Percentiles rank a stretch among this genome's conserved stretches.
Conservation (phyloP, 92 coral and sea anemone genomes). For the Pocillopora meandrina region DNA sequence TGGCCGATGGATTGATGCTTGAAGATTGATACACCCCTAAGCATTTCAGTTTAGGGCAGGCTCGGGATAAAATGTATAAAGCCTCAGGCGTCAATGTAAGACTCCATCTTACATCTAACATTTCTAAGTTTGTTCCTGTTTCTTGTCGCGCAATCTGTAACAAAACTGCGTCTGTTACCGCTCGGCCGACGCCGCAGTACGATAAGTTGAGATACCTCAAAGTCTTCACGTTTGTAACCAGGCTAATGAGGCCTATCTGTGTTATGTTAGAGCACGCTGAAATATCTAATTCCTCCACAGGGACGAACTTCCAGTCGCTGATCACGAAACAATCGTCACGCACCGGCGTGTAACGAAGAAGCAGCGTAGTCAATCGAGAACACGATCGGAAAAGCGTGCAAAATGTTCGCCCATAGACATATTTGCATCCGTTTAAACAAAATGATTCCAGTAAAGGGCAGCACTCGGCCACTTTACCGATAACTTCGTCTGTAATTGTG, state of each 20-base stretch:
- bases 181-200: conserved; percentile 98
- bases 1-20: conserved; percentile 89
- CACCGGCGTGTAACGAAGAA: conserved; percentile 95
- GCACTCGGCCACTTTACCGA: conserved; percentile 88
- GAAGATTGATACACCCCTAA: conserved; percentile 97
- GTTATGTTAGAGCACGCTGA: conserved; percentile 97
- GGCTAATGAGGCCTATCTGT: conserved; percentile 84
- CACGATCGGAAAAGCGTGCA: conserved; percentile 81
- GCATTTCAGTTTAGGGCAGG: conserved; percentile 83
- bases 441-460: conserved; percentile 92
- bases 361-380: conserved; percentile 81
- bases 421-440: conserved; percentile 95
- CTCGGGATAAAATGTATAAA: conserved; percentile 73
- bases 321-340: conserved; percentile 93
- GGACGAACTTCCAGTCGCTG: conserved; percentile 82
- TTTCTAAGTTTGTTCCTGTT: conserved; percentile 79
- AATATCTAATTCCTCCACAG: conserved; percentile 90
- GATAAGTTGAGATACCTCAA: conserved; percentile 89
- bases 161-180: conserved; percentile 94
- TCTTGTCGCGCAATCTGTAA: conserved; percentile 87
- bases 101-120: conserved; percentile 99
- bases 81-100: conserved; percentile 94
- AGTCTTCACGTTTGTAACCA: conserved; percentile 77
- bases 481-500: conserved; percentile 92
- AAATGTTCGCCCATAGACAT: conserved; percentile 91